Evolutionary conservation across 2,113 vertebrate genomes (phyloP).

Genomic region (Eleginops maclovinus): DNA sequence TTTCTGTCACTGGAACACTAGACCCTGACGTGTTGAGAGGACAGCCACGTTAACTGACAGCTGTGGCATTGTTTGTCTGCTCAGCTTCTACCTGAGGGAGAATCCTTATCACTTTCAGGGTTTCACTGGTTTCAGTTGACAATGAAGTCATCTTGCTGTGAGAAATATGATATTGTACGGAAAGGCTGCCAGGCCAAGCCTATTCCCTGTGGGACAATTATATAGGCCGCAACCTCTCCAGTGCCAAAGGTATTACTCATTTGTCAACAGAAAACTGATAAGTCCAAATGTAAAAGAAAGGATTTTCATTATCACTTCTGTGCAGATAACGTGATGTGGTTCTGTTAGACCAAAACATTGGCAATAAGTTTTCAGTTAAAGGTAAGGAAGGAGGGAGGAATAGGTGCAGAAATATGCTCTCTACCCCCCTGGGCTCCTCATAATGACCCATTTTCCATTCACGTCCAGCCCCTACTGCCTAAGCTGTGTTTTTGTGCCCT

Average conservation of each 20-base stretch:
- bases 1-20: conserved; percentile 50
- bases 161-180: conserved; percentile 62
- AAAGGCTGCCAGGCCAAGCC: conserved; percentile 34
- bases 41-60: conserved; percentile 41
- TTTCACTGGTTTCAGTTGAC: conserved; percentile 65
- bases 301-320: background rate
- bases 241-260: conserved; percentile 33
- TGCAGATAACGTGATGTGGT: conserved; percentile 9
- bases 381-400: conserved; percentile 1
- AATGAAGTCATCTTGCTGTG: conserved; percentile 67
- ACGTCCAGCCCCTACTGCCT: conserved; percentile 3
- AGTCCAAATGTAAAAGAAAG: conserved; percentile 30
- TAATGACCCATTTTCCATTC: conserved; percentile 46
- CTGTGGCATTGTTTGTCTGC: conserved; percentile 61
- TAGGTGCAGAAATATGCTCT: conserved; percentile 2
- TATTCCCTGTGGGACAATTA: conserved; percentile 42
- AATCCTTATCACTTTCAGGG: conserved; percentile 45
- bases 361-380: conserved; percentile 10
- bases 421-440: conserved; percentile 16
- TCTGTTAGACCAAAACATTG: background rate
- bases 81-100: conserved; percentile 63
- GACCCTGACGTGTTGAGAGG: conserved; percentile 56
- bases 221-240: conserved; percentile 32
- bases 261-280: conserved; percentile 21
- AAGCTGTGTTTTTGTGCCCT: conserved; percentile 33